Evolutionary conservation across 2,797 vertebrate species (phyloP).

Genomic region (Schizopygopsis malacanthus): DNA sequence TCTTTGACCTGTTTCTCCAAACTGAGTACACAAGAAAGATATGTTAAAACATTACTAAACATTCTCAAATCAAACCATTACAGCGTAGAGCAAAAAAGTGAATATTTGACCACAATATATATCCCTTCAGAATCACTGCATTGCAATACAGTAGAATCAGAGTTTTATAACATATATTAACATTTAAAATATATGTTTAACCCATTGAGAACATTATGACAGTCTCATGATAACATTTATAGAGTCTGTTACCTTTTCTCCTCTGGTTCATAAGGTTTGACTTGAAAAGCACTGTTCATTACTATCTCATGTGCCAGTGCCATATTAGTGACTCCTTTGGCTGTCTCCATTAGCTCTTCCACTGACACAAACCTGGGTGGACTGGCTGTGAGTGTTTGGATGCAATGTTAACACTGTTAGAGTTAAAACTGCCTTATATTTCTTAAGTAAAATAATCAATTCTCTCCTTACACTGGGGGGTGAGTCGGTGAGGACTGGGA

Average conservation of each 20-base stretch:
- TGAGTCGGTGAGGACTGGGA: conserved; percentile 74
- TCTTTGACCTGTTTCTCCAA: conserved; percentile 92
- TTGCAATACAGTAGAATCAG: not conserved
- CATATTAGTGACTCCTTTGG: conserved; percentile 95
- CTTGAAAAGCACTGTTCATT: conserved; percentile 87
- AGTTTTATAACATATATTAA: not conserved
- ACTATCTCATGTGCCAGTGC: conserved; percentile 94
- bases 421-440: not conserved
- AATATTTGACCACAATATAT: not conserved
- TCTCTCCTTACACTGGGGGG: conserved; percentile 81
- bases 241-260: conserved; percentile 87
- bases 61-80: conserved; percentile 4
- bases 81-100: not conserved
- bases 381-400: conserved; percentile 79
- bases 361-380: conserved; percentile 85
- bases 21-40: conserved; percentile 69
- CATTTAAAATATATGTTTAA: not conserved
- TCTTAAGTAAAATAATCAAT: not conserved
- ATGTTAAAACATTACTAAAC: not conserved
- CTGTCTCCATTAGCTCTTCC: conserved; percentile 92
- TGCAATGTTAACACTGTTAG: not conserved
- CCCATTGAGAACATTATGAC: not conserved
- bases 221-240: not conserved
- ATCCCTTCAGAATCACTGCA: not conserved
- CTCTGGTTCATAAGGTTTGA: conserved; percentile 85